These are phyloP conservation scores for Octodon degus DNA, from an alignment of 2,113 vertebrate species.

Conservation along the genomic window DNA sequence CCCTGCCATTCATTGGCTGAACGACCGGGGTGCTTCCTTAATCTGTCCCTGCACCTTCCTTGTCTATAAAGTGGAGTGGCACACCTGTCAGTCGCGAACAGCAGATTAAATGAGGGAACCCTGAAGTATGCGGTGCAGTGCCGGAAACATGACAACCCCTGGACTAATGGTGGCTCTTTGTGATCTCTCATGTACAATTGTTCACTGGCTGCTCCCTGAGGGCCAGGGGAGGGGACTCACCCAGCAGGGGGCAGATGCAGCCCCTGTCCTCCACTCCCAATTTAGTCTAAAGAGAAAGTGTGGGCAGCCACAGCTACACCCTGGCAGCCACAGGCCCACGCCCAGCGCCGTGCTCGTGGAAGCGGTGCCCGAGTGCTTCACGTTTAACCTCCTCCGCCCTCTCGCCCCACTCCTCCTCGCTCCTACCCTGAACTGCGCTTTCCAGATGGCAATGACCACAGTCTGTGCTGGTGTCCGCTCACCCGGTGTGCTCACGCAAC, in stretches of 20 bases:
- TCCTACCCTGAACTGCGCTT: background rate
- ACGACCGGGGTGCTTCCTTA: background rate
- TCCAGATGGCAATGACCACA: background rate
- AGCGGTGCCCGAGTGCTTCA: background rate
- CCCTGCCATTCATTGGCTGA: background rate
- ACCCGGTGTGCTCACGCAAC: rapidly evolving
- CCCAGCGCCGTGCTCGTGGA: background rate
- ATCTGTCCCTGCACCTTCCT: background rate
- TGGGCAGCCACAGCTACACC: background rate
- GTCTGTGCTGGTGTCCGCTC: background rate
- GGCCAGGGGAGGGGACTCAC: background rate
- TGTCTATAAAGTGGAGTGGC: background rate
- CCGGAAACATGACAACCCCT: background rate
- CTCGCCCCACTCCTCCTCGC: background rate
- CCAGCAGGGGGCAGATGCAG: background rate
- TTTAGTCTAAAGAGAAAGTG: background rate
- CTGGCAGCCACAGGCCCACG: background rate
- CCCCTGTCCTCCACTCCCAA: background rate
- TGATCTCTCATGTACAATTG: background rate
- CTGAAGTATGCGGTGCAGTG: too few species aligned
- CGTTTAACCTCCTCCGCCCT: background rate
- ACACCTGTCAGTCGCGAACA: background rate
- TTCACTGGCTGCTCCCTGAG: background rate
- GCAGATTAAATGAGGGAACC: background rate
- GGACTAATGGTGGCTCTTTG: too few species aligned